phyloP scores from a whole-genome alignment of 2,797 vertebrate species.

The Allobates femoralis region DNA sequence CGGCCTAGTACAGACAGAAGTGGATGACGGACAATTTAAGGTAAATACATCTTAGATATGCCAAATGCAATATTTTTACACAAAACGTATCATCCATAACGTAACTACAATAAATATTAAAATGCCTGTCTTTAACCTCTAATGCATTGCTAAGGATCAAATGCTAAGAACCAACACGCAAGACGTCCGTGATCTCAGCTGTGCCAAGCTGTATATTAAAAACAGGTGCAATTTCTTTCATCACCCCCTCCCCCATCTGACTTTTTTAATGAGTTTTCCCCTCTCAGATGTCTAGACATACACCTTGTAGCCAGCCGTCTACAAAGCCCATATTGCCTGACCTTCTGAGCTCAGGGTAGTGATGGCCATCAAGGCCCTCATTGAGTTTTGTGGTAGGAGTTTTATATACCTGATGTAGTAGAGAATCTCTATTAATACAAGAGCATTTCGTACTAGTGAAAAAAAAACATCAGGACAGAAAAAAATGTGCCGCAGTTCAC shows the following conservation, averaged over 20 bases:
- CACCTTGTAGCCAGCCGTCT: neutral
- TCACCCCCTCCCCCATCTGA: neutral
- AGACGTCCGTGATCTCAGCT: neutral
- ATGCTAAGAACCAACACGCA: neutral
- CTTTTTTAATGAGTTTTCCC: neutral
- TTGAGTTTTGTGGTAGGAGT: neutral
- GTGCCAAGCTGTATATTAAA: constrained; percentile 7
- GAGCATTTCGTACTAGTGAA: neutral
- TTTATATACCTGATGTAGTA: neutral
- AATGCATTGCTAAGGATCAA: constrained; percentile 2
- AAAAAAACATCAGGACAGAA: too few species aligned
- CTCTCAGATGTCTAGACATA: neutral
- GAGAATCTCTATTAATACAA: neutral
- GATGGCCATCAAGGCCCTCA: neutral
- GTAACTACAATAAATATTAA: neutral
- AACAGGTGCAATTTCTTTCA: constrained; percentile 17
- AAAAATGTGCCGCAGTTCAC: too few species aligned
- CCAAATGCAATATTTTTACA: too few species aligned
- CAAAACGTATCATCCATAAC: neutral
- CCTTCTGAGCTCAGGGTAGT: neutral
- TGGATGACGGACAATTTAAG: too few species aligned
- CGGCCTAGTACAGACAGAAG: too few species aligned
- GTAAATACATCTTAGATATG: too few species aligned
- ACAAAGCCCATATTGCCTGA: neutral
- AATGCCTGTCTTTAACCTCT: neutral